A percentile compares a stretch with the other conserved stretches of the same genome.
Evolutionary conservation across 1,140 invertebrate species (phyloP).

Genomic region (Atta texana): DNA sequence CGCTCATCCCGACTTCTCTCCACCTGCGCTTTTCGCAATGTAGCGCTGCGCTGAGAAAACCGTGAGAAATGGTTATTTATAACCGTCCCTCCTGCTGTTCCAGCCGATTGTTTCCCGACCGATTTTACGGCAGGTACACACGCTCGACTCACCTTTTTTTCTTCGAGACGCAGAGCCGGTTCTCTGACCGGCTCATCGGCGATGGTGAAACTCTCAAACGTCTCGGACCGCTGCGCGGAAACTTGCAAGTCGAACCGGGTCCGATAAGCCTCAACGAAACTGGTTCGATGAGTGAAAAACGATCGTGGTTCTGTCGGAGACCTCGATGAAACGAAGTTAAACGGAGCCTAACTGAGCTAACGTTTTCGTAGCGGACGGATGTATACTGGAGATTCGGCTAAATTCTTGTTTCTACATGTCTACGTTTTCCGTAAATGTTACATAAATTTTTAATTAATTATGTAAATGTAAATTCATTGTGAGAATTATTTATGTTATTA

Average conservation of each 20-base stretch:
- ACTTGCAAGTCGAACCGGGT: constrained; percentile 64
- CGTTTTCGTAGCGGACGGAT: constrained; percentile 21
- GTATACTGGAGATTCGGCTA: neutral
- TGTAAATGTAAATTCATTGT: neutral
- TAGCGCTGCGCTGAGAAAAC: neutral
- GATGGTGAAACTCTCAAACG: constrained; percentile 68
- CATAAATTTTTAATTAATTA: constrained; percentile 13
- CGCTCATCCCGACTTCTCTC: neutral
- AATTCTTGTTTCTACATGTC: neutral
- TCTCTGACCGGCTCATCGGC: constrained; percentile 30
- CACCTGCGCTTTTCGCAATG: constrained; percentile 12
- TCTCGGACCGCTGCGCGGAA: constrained; percentile 64
- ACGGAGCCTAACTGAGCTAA: constrained; percentile 28
- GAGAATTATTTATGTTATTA: neutral
- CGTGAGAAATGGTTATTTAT: constrained; percentile 56
- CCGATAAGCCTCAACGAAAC: constrained; percentile 64
- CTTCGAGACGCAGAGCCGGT: constrained; percentile 22
- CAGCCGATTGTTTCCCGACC: constrained; percentile 16
- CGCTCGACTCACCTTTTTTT: constrained; percentile 33
- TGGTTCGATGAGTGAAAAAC: constrained; percentile 73
- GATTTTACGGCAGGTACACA: constrained; percentile 58
- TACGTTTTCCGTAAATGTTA: neutral
- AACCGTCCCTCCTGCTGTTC: constrained; percentile 6
- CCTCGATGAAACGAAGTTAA: constrained; percentile 44
- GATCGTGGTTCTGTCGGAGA: constrained; percentile 56